Percentiles rank a stretch among this genome's conserved stretches.
Conservation (phyloP, 2,888 invertebrate genomes). For the Ormyrus nitidulus region DNA sequence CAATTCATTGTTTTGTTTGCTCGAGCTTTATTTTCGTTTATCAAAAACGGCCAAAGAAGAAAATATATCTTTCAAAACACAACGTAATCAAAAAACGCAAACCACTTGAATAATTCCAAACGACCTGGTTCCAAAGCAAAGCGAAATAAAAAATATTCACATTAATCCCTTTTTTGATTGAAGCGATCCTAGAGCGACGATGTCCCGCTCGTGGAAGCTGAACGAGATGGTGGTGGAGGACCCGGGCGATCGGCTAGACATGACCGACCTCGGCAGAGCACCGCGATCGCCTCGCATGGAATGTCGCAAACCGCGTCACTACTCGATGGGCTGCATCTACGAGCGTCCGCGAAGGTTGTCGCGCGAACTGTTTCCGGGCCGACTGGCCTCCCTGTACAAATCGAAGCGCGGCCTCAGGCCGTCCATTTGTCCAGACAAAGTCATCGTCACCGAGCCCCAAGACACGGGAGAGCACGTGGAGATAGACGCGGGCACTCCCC, state of each 20-base stretch:
- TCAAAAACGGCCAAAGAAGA: no score
- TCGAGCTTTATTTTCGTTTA: no score
- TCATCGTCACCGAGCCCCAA: slow-evolving; percentile 39
- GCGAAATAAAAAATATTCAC: no score
- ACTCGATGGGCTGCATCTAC: slow-evolving; percentile 65
- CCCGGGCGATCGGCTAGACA: slow-evolving; percentile 23
- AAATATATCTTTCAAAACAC: no score
- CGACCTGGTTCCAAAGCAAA: no score
- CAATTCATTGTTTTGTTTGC: no score
- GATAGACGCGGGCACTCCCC: slow-evolving; percentile 71
- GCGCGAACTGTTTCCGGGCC: slow-evolving; percentile 60
- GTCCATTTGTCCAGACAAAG: slow-evolving; percentile 60
- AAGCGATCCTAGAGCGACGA: slow-evolving; percentile 29
- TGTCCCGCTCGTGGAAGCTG: slow-evolving; percentile 40
- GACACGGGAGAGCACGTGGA: slow-evolving; percentile 61
- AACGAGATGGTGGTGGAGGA: slow-evolving; percentile 39
- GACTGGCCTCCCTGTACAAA: slow-evolving; percentile 65
- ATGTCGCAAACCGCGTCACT: slow-evolving; percentile 61
- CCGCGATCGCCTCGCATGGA: slow-evolving; percentile 13
- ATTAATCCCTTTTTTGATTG: background rate
- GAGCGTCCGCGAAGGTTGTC: slow-evolving; percentile 59
- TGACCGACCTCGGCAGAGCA: background rate
- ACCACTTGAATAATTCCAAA: no score
- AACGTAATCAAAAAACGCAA: no score
- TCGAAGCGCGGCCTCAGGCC: slow-evolving; percentile 62